Percentiles rank a stretch among this genome's conserved stretches.
Conservation (phyloP, 2,888 invertebrate genomes). For the Hydrotaea diabolus region DNA sequence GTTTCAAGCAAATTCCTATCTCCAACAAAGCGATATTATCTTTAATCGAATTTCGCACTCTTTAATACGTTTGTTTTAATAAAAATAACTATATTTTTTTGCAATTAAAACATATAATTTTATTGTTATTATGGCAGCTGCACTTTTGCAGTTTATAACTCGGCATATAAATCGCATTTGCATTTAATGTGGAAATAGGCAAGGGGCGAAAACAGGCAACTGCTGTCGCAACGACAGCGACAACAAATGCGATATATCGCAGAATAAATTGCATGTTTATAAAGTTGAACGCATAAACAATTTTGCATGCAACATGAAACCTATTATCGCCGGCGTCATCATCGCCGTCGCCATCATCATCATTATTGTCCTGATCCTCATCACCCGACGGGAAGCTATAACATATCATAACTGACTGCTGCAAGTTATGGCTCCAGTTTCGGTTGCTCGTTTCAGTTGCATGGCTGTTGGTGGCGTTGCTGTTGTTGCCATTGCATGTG, state of each 20-base stretch:
- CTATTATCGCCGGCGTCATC: constrained; percentile 38
- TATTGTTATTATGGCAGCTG: constrained; percentile 40
- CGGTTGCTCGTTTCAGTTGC: not conserved
- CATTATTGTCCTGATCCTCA: not conserved
- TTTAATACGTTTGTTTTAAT: too few species aligned
- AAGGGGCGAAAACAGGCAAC: not conserved
- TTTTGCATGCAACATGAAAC: constrained; percentile 55
- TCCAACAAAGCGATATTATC: too few species aligned
- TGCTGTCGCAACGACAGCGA: not conserved
- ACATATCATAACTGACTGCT: constrained; percentile 29
- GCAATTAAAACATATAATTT: constrained; percentile 55
- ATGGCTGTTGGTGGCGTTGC: too few species aligned
- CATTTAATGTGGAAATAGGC: constrained; percentile 34
- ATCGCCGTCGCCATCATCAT: constrained; percentile 16
- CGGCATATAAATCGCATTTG: constrained; percentile 30
- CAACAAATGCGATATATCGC: constrained; percentile 15
- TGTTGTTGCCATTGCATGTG: not conserved
- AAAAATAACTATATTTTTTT: not conserved
- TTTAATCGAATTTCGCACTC: too few species aligned
- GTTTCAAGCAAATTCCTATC: too few species aligned
- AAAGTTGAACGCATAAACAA: constrained; percentile 51
- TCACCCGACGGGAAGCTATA: not conserved
- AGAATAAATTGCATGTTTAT: constrained; percentile 50
- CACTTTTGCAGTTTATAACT: constrained; percentile 35
- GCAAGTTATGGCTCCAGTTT: constrained; percentile 27